Evolutionary conservation across 2,797 vertebrate genomes (phyloP), one percentile per base, ranked within the genome.

Genomic region (Rhadinocentrus ornatus): DNA sequence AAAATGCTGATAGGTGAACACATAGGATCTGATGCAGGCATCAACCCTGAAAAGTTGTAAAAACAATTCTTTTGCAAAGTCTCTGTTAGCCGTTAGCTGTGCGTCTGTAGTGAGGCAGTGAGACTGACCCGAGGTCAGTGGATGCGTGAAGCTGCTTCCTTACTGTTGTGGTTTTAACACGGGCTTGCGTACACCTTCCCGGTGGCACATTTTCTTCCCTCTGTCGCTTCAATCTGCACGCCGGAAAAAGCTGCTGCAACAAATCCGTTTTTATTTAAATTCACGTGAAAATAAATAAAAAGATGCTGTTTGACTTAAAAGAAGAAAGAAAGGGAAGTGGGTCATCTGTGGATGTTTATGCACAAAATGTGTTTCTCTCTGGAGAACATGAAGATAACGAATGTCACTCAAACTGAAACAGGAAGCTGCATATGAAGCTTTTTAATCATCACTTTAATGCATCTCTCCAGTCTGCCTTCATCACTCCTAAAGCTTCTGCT

Each of bases 181-280:
- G n/a, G 34, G 46, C 37, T 66, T 63, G 65, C 77, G 75, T 63
- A 79, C 68, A 71, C 73, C 75, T 52, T 67, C 65, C 46, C 22
- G 10, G 16, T 44, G 34, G 44, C 58, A 70, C 75, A 83, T 81
- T 75, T 65, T 62, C 67, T 71, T 77, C 64, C 67, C 66, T 68
- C 75, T 64, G 53, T 48, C 39, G 32, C 32, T 55, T 62, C 31
- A 48, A 26, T 65, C 54, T 66, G 26, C 8, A 16, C 34, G 46
- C 27, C 26, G 16, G 5, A 55, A 54, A 58, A 69, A 50, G 3
- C 61, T 29, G 32, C 22, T 20, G 20, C 22, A 50, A 4, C 4
- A 32, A 32, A 52, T 10, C 10, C 34, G 34, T 63, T 53, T 4
- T 5, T 22, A 37, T 26, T 31, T 53, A 1, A 6, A 53, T 37